These are phyloP conservation scores for Melanerpes formicivorus DNA, from an alignment of 2,113 vertebrate genomes.

Conservation along the genomic window DNA sequence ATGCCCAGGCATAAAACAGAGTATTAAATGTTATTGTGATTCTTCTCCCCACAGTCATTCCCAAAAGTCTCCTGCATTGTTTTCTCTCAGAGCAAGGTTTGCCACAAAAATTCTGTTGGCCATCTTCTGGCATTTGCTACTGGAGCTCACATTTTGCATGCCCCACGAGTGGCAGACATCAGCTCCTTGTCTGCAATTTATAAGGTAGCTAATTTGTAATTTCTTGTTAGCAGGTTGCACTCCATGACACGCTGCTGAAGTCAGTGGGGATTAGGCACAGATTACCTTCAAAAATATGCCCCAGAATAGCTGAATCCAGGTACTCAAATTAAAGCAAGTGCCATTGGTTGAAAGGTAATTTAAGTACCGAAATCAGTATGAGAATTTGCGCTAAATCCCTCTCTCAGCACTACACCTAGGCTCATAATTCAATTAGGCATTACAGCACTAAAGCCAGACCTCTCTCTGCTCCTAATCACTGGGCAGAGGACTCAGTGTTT, in stretches of 20 bases:
- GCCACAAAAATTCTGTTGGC: not conserved
- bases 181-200: not conserved
- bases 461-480: not conserved
- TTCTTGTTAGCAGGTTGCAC: not conserved
- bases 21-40: not conserved
- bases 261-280: not conserved
- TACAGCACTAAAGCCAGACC: not conserved
- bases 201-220: not conserved
- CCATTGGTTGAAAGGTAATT: slow-evolving; percentile 25
- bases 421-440: slow-evolving; percentile 37
- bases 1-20: not conserved
- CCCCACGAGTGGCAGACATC: not conserved
- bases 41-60: not conserved
- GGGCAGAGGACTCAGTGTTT: not conserved
- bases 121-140: not conserved
- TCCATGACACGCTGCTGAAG: not conserved
- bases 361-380: slow-evolving; percentile 27
- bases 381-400: slow-evolving; percentile 13
- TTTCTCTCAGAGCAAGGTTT: not conserved
- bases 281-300: not conserved
- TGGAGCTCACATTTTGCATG: not conserved
- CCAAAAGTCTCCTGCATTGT: not conserved
- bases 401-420: slow-evolving; percentile 7
- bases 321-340: slow-evolving; percentile 14
- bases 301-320: not conserved